These are phyloP conservation scores for Aplochiton taeniatus DNA, from an alignment of 2,797 vertebrate species.

Conservation along the genomic window DNA sequence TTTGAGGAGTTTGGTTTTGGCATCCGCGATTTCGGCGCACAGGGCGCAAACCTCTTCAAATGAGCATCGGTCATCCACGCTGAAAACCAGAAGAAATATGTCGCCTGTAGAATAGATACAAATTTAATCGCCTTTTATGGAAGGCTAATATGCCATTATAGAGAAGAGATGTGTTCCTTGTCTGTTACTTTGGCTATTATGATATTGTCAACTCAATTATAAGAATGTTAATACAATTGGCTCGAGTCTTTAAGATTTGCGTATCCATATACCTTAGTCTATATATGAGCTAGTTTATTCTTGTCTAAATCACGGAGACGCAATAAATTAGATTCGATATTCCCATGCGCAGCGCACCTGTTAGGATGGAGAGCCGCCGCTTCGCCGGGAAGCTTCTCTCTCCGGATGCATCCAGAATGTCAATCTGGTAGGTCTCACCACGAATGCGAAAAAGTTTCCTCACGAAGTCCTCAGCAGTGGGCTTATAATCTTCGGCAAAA, in stretches of 20 bases:
- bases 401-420: slow-evolving; percentile 76
- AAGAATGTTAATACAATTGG: too few relatives aligned
- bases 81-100: slow-evolving; percentile 78
- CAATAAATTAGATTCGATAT: too few relatives aligned
- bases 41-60: slow-evolving; percentile 74
- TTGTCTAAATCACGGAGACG: too few relatives aligned
- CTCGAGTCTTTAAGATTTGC: too few relatives aligned
- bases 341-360: slow-evolving; percentile 72
- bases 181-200: too few relatives aligned
- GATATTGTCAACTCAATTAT: too few relatives aligned
- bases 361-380: slow-evolving; percentile 78
- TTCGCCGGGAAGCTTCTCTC: slow-evolving; percentile 79
- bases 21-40: slow-evolving; percentile 68
- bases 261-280: too few relatives aligned
- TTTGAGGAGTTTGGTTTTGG: slow-evolving; percentile 71
- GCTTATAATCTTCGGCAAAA: slow-evolving; percentile 77
- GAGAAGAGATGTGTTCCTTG: too few relatives aligned
- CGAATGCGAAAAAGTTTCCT: slow-evolving; percentile 77
- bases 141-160: too few relatives aligned
- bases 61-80: slow-evolving; percentile 73
- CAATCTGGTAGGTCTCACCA: slow-evolving; percentile 77
- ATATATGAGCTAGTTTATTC: too few relatives aligned
- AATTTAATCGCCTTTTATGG: background rate
- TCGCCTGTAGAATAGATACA: slow-evolving; percentile 63
- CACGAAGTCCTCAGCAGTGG: slow-evolving; percentile 78